A percentile compares a stretch with the other conserved stretches of the same genome.
These are phyloP conservation scores for Euura saliciscinereae DNA, from an alignment of 1,140 invertebrate species.

Conservation along the genomic window DNA sequence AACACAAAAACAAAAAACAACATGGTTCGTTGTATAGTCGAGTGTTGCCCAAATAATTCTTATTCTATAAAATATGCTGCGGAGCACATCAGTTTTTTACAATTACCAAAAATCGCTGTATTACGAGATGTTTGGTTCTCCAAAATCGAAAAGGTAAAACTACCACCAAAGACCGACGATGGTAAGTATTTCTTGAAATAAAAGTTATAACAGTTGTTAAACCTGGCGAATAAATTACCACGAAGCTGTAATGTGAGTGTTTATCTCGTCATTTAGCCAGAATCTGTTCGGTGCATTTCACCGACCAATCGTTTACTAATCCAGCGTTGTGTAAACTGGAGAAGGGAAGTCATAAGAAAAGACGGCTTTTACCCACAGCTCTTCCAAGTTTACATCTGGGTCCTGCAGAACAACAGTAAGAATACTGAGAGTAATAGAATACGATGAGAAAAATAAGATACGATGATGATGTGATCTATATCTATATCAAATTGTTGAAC, in stretches of 20 bases:
- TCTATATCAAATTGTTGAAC: no score
- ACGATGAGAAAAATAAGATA: no score
- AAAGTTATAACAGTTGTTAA: not conserved
- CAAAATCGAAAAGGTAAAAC: not conserved
- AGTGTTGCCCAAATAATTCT: not conserved
- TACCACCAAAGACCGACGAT: not conserved
- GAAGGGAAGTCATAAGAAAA: not conserved
- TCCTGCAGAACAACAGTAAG: not conserved
- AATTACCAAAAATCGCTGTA: not conserved
- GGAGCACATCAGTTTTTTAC: not conserved
- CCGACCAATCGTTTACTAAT: not conserved
- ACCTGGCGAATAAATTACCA: not conserved
- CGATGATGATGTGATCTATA: no score
- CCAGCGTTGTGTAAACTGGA: not conserved
- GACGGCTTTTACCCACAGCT: not conserved
- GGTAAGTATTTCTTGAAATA: not conserved
- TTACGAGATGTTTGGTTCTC: not conserved
- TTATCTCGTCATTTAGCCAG: not conserved
- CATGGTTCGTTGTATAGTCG: not conserved
- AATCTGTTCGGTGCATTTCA: not conserved
- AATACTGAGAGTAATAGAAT: not conserved
- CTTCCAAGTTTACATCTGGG: not conserved
- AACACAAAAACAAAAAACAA: no score
- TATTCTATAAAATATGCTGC: not conserved
- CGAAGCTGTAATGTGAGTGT: not conserved